Percentiles rank a stretch among this genome's conserved stretches.
phyloP scores from a whole-genome alignment of 2,797 vertebrate species.

The Mallotus villosus region DNA sequence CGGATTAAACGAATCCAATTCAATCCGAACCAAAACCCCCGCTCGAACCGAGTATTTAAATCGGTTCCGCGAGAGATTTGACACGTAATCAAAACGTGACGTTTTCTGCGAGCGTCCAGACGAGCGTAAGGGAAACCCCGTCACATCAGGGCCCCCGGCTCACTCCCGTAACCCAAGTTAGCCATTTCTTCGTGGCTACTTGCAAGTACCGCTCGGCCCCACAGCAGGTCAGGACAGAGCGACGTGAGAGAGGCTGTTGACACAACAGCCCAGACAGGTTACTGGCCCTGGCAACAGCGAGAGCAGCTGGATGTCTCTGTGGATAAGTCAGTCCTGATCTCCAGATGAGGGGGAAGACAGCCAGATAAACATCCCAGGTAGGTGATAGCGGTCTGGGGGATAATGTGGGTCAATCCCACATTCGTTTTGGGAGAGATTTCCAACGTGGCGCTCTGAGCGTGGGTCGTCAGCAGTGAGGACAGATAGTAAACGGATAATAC shows the following conservation, averaged over 20 bases:
- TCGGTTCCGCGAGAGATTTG: too few species aligned
- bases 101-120: background rate
- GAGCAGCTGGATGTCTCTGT: background rate
- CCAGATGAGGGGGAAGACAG: constrained; percentile 15
- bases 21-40: background rate
- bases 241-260: too few species aligned
- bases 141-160: background rate
- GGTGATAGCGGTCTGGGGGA: constrained; percentile 5
- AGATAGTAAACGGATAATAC: constrained; percentile 28
- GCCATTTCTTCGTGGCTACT: background rate
- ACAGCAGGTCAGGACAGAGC: too few species aligned
- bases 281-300: too few species aligned
- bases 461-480: constrained; percentile 39
- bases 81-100: too few species aligned
- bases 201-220: too few species aligned
- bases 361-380: constrained; percentile 24
- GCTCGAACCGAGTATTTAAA: background rate
- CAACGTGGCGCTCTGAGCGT: constrained; percentile 13
- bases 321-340: constrained; percentile 25
- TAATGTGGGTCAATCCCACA: constrained; percentile 34
- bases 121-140: background rate
- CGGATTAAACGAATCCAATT: background rate
- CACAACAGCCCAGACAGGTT: too few species aligned
- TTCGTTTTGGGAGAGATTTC: constrained; percentile 35
- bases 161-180: background rate